Evolutionary conservation across 1,140 invertebrate genomes (phyloP), one percentile per base, ranked within the genome.

Genomic region (Mactra quadrangularis): DNA sequence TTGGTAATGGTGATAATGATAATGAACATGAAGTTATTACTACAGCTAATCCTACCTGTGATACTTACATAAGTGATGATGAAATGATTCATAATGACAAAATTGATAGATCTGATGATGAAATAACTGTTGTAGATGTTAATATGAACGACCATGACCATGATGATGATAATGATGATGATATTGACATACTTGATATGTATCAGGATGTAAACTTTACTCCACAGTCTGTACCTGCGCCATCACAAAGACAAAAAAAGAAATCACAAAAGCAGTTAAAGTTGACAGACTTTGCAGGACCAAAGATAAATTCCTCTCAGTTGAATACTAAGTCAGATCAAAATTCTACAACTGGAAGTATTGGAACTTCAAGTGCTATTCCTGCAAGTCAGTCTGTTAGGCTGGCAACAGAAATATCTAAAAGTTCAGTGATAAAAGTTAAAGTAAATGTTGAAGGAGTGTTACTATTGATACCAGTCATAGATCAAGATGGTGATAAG

Each of bases 401-500:
- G 47, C 9, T 13, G 33, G 33, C 13, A 15, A 52, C 59, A 29
- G 72, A 75, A 31, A 59, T 60, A n/a, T 4, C 41, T 17, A 33
- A 71, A 27, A 50, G 22, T 50, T 70, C 50, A 64, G 79, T 82
- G 29, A 74, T 82, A 17, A 74, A 57, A 55, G 35, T 82, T 0
- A 82, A 72, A 55, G 79, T 82, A 22, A 55, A 75, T 3, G 50
- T 82, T 29, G 52, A 82, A 41, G 79, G 70, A 27, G 53, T 55
- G 15, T 31, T 82, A 22, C 52, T 82, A 25, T 31, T 82, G 3
- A 75, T 82, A 38, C 79, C 79, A 33, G 60, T 82, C 1, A 55
- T 74, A 4, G 79, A 82, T 25, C 59, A 27, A 17, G 70, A 82
- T 64, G 68, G 79, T 17, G 62, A 57, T 22, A 71, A 72, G 47